phyloP scores from a whole-genome alignment of 2,888 invertebrate species.

The Zaprionus lineosus region DNA sequence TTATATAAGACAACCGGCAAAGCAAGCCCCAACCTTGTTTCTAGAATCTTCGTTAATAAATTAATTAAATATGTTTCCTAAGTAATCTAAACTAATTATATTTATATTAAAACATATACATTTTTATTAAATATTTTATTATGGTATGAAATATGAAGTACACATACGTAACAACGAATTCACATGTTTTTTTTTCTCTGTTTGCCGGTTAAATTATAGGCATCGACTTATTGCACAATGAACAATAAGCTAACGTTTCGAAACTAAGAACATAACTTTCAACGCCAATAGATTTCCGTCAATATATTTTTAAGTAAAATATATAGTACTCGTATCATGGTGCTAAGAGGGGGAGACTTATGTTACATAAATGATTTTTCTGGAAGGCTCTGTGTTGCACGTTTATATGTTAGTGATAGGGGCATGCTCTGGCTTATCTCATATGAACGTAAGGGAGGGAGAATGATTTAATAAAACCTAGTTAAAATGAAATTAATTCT shows the following conservation, averaged over 20 bases:
- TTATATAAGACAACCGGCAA: constrained; percentile 69
- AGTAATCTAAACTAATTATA: constrained; percentile 17
- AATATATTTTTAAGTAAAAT: too few species aligned
- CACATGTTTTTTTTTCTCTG: constrained; percentile 42
- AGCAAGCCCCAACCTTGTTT: constrained; percentile 35
- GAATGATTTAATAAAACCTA: background rate
- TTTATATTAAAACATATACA: background rate
- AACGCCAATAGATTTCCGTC: too few species aligned
- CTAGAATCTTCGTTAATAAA: constrained; percentile 54
- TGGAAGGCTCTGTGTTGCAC: constrained; percentile 33
- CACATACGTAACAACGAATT: constrained; percentile 47
- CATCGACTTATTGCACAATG: constrained; percentile 23
- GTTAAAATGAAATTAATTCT: constrained; percentile 9
- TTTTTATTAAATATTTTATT: too few species aligned
- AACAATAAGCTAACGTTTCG: too few species aligned
- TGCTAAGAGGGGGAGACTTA: background rate
- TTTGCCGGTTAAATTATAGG: constrained; percentile 19
- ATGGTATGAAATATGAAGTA: too few species aligned
- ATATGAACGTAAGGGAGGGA: background rate
- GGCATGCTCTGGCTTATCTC: constrained; percentile 3
- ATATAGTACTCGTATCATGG: too few species aligned
- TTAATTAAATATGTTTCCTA: constrained; percentile 26
- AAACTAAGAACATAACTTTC: too few species aligned
- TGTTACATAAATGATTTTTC: constrained; percentile 54
- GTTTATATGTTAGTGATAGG: constrained; percentile 7